phyloP scores from a whole-genome alignment of 1,140 invertebrate genomes.

The Conus ventricosus region DNA sequence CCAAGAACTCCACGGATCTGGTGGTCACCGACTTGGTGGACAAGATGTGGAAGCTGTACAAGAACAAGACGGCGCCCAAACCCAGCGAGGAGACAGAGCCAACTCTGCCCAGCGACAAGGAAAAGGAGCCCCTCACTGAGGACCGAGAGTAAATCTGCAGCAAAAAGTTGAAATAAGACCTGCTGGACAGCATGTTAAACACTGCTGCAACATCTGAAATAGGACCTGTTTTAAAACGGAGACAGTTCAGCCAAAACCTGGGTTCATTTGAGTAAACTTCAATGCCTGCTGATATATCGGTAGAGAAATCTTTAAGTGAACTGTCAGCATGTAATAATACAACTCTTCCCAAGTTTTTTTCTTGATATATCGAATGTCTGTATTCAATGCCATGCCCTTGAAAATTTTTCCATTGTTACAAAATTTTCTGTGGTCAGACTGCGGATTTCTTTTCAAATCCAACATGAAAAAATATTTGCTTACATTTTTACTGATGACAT shows the following conservation, averaged over 20 bases:
- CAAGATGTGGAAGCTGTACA: constrained; percentile 68
- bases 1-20: constrained; percentile 72
- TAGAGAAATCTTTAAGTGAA: no score
- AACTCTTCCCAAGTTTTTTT: no score
- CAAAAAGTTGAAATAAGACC: not conserved
- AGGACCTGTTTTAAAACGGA: no score
- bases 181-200: not conserved
- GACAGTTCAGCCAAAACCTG: no score
- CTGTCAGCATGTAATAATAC: no score
- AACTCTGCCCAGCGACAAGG: constrained; percentile 43
- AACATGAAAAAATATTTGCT: not conserved
- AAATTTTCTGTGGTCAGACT: no score
- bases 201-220: not conserved
- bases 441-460: not conserved
- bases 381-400: no score
- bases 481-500: no score
- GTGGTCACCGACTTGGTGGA: constrained; percentile 68
- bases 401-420: no score
- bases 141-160: not conserved
- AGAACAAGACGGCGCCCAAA: constrained; percentile 47
- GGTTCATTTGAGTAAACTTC: no score
- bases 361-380: no score
- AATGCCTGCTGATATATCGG: no score
- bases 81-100: constrained; percentile 46
- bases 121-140: constrained; percentile 47